phyloP scores from a whole-genome alignment of 2,113 vertebrate genomes.

The Gobius niger region DNA sequence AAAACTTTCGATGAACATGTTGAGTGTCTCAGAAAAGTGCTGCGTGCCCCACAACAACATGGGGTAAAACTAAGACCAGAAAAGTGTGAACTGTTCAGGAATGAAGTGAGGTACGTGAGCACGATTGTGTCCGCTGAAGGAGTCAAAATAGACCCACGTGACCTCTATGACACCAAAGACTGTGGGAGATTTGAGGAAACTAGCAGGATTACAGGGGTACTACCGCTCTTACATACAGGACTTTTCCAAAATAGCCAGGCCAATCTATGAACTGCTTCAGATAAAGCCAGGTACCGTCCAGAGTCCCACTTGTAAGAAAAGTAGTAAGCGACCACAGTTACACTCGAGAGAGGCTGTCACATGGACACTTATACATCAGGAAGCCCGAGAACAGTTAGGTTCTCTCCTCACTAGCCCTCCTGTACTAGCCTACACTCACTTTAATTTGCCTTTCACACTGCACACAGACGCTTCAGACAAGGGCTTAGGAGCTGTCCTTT shows the following conservation, averaged over 20 bases:
- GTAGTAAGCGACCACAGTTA: no score
- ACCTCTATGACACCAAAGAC: slow-evolving; percentile 28
- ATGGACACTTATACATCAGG: neutral
- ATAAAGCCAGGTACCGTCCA: neutral
- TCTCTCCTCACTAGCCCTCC: neutral
- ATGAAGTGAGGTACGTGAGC: slow-evolving; percentile 28
- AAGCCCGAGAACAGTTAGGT: neutral
- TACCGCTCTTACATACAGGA: slow-evolving; percentile 32
- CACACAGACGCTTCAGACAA: neutral
- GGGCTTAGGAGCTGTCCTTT: neutral
- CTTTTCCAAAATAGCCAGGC: slow-evolving; percentile 34
- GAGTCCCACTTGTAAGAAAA: no score
- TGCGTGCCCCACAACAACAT: slow-evolving; percentile 3
- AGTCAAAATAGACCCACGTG: slow-evolving; percentile 31
- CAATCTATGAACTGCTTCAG: slow-evolving; percentile 37
- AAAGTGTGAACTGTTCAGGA: slow-evolving; percentile 38
- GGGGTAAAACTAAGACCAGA: slow-evolving; percentile 29
- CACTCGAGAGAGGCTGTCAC: neutral
- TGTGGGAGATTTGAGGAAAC: slow-evolving; percentile 26
- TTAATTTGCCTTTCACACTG: neutral
- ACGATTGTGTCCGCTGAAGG: slow-evolving; percentile 27
- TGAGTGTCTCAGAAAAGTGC: slow-evolving; percentile 10
- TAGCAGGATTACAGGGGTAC: slow-evolving; percentile 32
- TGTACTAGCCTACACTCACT: neutral
- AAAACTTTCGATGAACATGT: slow-evolving; percentile 29